Conservation (phyloP, 1,140 invertebrate species). For the Babylonia areolata region DNA sequence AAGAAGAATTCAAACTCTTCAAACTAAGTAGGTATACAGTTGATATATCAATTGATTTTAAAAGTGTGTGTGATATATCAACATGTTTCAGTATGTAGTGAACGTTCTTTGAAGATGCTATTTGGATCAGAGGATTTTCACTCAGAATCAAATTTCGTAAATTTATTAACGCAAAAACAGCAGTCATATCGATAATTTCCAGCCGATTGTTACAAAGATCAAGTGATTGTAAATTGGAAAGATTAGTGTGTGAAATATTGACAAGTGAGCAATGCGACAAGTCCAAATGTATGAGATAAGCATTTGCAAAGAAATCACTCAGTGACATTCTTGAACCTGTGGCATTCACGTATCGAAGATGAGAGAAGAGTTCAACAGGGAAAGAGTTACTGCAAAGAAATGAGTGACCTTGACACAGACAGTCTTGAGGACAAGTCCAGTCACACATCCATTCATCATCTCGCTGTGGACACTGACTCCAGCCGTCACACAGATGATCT, state of each 20-base stretch:
- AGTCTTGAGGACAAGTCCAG: conserved; percentile 46
- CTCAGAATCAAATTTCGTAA: conserved; percentile 19
- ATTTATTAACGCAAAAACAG: conserved; percentile 9
- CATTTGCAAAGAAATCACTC: neutral
- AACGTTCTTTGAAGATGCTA: neutral
- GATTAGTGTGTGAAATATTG: neutral
- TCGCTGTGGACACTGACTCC: conserved; percentile 36
- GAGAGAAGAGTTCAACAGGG: neutral
- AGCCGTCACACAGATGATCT: conserved; percentile 33
- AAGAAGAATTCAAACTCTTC: conserved; percentile 5
- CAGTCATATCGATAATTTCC: neutral
- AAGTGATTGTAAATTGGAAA: neutral
- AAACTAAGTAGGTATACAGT: conserved; percentile 22
- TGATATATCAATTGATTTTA: conserved; percentile 5
- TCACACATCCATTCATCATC: conserved; percentile 44
- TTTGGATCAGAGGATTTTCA: neutral
- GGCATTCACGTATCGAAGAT: neutral
- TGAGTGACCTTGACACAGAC: conserved; percentile 21
- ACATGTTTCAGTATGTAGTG: neutral
- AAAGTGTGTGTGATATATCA: neutral
- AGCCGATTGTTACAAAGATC: conserved; percentile 38
- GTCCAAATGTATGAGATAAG: neutral
- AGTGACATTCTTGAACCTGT: neutral
- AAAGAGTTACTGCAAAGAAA: conserved; percentile 12
- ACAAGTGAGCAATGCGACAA: neutral